Base-by-base conservation (phyloP, 2,797 vertebrate species). In the Chromobotia macracanthus region DNA sequence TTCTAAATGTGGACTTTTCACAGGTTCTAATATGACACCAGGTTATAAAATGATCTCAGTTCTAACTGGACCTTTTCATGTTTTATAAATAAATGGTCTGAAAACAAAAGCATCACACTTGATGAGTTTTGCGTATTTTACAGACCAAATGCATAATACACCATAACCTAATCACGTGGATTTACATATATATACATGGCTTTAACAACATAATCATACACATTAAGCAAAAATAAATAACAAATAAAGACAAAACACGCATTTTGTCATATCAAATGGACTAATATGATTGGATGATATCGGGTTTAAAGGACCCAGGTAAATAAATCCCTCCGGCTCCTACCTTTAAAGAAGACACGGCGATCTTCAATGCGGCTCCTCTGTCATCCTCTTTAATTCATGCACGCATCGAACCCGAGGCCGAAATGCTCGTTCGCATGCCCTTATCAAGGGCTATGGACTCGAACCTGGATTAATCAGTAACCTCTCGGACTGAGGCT, bases 391-490 rank as follows among this genome's bases (percentile, higher is more conserved):
- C 82, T 35, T 63, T 35, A 53, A 60, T 63, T 81, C 70, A 65
- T 16, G 69, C 12, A 21, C 56, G 85, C 87, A 84, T 82, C 81
- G 82, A 46, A 77, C 87, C 83, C 89, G 86, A 86, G 85, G 84
- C 83, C 82, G 83, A 85, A 82, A 83, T 83, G 87, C 89, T 88
- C 88, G 89, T 89, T 85, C 80, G 86, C 90, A 82, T 89, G 87
- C 84, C 23, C 87, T 92, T 91, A 91, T 86, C 91, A 89, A 87
- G 84, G 80, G 76, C 76, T 81, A 87, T 87, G 85, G 89, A 84
- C 13, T 85, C 21, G 83, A 82, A 80, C 88, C 80, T 77, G 85
- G 84, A 81, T 88, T 86, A 88, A 84, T 90, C 76, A 86, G 86
- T 89, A 90, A 87, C 86, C 87, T 81, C 86, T 84, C 86, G 82